These are phyloP conservation scores for Oasisia sp. DNA, from an alignment of 2,888 invertebrate genomes.

Conservation along the genomic window DNA sequence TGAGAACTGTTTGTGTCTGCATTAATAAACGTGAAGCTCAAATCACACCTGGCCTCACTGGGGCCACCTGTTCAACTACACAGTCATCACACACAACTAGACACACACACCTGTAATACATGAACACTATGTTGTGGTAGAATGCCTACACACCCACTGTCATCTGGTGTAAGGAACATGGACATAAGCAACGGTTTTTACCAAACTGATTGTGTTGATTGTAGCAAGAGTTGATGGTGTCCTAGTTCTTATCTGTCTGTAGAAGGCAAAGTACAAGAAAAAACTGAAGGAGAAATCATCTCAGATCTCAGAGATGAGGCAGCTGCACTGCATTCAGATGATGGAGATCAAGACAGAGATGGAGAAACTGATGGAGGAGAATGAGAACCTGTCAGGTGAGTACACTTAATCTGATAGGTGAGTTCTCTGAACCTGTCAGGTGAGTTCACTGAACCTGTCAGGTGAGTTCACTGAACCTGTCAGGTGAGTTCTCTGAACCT, in stretches of 20 bases:
- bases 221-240: background rate
- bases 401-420: background rate
- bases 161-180: too few species aligned
- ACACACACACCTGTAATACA: background rate
- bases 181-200: too few species aligned
- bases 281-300: background rate
- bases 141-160: too few species aligned
- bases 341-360: background rate
- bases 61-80: background rate
- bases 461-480: too few species aligned
- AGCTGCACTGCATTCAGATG: background rate
- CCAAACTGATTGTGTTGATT: too few species aligned
- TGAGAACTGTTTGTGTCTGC: too few species aligned
- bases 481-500: too few species aligned
- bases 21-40: too few species aligned
- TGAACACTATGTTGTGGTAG: background rate
- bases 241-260: background rate
- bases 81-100: background rate
- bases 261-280: conserved; percentile 5
- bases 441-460: too few species aligned
- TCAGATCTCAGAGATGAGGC: background rate
- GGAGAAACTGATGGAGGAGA: background rate
- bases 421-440: background rate
- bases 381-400: background rate
- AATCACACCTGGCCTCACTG: too few species aligned